Base-by-base conservation (phyloP, 2,113 vertebrate genomes). In the Scartelaos histophorus region DNA sequence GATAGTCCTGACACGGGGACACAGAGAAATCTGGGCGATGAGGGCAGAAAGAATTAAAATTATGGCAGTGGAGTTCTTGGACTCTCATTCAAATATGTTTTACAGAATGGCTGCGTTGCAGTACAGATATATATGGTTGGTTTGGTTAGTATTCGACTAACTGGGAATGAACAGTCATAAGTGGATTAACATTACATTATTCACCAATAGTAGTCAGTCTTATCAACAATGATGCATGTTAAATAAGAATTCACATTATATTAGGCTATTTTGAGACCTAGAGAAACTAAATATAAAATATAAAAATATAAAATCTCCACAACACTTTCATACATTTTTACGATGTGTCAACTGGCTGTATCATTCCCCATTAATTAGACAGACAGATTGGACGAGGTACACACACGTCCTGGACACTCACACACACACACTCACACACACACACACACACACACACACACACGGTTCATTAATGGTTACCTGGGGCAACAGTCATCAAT, bases 351-450 rank as follows among this genome's bases (percentile, higher is more conserved):
- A 87, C 76, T 84, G 84, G 87, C 91, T 91, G 93, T 94, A 94
- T 94, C 93, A 94, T 94, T 94, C 94, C 94, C 93, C 92, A 90
- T 94, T 92, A 94, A 94, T 94, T 94, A 94, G 93, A 93, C 90
- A 85, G 75, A 91, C 81, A 80, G 77, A 81, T 65, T 80, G 80
- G 80, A 89, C 85, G 71, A 73, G 67, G 77, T 69, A 82, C 61
- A 79, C 64, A 77, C 73, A 79, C 51, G 51, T 70, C 69, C n/a
- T 46, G 35, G 24, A 76, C 76, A 46, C 73, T 53, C 53, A 58
- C 65, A 46, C 73, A 45, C 53, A 58, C 65, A 25, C 75, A 46
- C 72, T 57, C 77, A 65, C 70, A 46, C 73, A 45, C 53, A 58
- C 65, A 25, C 75, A 46, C 72, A 62, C 77, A 65, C 70, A 22